Evolutionary conservation across 2,888 invertebrate species (phyloP).

Genomic region (Drosophila parthenogenetica): DNA sequence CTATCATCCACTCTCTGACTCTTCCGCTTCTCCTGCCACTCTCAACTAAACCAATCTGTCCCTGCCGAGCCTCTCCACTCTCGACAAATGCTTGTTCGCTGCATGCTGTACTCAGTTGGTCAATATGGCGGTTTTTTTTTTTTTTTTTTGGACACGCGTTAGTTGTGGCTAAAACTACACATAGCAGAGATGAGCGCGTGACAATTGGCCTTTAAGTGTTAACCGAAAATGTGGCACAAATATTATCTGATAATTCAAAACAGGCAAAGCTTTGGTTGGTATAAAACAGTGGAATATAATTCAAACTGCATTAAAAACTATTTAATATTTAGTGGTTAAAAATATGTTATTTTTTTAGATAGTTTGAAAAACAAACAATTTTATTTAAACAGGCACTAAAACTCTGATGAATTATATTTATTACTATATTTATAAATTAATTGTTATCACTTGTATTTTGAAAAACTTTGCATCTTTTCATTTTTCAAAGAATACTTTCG

Average conservation of each 20-base stretch:
- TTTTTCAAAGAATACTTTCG: no score
- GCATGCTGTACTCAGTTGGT: conserved; percentile 73
- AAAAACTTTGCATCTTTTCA: no score
- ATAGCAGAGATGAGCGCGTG: conserved; percentile 39
- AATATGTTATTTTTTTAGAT: no score
- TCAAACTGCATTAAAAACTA: no score
- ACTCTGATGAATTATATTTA: no score
- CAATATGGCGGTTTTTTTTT: conserved; percentile 67
- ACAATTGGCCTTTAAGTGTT: neutral
- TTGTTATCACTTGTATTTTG: no score
- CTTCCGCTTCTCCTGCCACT: neutral
- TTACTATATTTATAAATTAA: no score
- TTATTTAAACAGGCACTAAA: no score
- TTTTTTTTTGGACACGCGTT: conserved; percentile 23
- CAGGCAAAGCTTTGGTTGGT: no score
- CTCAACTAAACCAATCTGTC: conserved; percentile 10
- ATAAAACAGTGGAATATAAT: no score
- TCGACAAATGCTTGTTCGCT: conserved; percentile 57
- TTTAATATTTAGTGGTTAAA: no score
- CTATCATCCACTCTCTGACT: neutral
- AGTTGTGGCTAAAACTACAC: conserved; percentile 24
- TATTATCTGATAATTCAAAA: neutral
- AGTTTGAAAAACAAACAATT: no score
- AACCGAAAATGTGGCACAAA: neutral
- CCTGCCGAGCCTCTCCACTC: neutral